A percentile compares a stretch with the other conserved stretches of the same genome.
These are phyloP conservation scores for Amphipoea oculea DNA, from an alignment of 2,888 invertebrate species.

Conservation along the genomic window DNA sequence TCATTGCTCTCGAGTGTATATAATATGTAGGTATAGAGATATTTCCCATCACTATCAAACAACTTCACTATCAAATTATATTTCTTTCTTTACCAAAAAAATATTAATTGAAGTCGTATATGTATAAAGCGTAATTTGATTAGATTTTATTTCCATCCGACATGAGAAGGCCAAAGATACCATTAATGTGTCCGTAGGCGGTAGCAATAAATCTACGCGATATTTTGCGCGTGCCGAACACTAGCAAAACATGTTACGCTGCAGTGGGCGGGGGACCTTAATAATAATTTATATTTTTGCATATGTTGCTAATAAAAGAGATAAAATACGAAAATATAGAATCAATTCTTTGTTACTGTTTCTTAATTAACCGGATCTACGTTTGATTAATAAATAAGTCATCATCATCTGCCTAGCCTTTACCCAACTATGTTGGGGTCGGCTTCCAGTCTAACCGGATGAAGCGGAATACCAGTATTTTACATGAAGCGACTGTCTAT, in stretches of 20 bases:
- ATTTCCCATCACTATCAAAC: too few relatives aligned
- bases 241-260: constrained; percentile 31
- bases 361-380: background rate
- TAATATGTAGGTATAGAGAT: too few relatives aligned
- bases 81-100: background rate
- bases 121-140: background rate
- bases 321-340: background rate
- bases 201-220: constrained; percentile 48
- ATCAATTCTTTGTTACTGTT: background rate
- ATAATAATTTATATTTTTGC: constrained; percentile 31
- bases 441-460: background rate
- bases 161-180: constrained; percentile 49
- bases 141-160: constrained; percentile 49
- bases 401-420: background rate
- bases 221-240: constrained; percentile 55
- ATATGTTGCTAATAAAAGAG: background rate
- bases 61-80: background rate
- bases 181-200: constrained; percentile 55
- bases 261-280: constrained; percentile 43
- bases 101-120: background rate
- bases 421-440: background rate
- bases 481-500: background rate
- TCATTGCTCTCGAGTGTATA: too few relatives aligned
- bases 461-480: background rate
- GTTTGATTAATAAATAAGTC: background rate